These are phyloP conservation scores for Ibidorhyncha struthersii DNA, from an alignment of 2,113 vertebrate species.

Conservation along the genomic window DNA sequence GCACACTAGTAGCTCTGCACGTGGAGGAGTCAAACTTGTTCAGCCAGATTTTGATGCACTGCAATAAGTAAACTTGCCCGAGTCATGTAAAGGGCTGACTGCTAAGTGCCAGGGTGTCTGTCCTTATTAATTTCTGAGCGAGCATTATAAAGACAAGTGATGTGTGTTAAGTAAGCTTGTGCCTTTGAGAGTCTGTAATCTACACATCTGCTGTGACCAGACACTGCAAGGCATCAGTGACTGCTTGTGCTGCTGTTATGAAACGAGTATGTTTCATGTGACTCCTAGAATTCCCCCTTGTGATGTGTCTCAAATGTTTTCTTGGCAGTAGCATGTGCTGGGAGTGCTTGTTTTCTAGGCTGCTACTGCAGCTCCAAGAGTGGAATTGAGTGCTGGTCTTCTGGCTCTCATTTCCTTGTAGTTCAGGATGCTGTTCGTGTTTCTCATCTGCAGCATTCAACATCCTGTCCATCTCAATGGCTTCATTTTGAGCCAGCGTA, in stretches of 20 bases:
- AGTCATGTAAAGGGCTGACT: not conserved
- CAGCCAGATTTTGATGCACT: not conserved
- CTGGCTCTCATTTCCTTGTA: not conserved
- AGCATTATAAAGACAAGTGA: not conserved
- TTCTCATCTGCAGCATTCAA: not conserved
- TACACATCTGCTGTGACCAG: not conserved
- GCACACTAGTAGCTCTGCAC: not conserved
- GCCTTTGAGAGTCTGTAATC: not conserved
- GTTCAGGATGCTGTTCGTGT: not conserved
- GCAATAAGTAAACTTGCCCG: not conserved
- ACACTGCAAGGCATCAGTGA: not conserved
- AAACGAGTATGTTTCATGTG: not conserved
- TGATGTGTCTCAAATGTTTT: not conserved
- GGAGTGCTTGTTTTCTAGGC: not conserved
- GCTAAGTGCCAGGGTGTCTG: not conserved
- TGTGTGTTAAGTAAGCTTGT: not conserved
- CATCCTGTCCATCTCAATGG: constrained; percentile 1
- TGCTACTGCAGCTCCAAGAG: not conserved
- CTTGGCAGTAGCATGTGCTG: not conserved
- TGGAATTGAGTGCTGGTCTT: not conserved
- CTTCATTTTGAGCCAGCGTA: not conserved
- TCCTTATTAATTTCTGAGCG: not conserved
- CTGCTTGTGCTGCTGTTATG: not conserved
- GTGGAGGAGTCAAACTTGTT: not conserved
- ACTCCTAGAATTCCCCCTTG: not conserved